phyloP scores from a whole-genome alignment of 1,140 invertebrate species.

The Chironomus tepperi region DNA sequence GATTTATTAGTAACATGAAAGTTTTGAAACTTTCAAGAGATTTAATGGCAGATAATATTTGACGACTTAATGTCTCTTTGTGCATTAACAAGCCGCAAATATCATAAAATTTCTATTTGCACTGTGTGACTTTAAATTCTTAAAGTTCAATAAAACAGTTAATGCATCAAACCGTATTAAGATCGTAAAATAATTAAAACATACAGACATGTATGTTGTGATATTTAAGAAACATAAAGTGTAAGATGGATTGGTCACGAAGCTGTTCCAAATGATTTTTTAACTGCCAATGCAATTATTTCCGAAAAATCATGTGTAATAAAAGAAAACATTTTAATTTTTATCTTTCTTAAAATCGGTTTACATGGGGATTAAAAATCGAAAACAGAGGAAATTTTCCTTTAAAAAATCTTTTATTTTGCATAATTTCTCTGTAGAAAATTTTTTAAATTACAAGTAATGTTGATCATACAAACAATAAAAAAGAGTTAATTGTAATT shows the following conservation, averaged over 20 bases:
- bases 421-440: conserved; percentile 2
- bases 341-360: too few species aligned
- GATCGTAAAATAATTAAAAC: not conserved
- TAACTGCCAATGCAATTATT: not conserved
- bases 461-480: not conserved
- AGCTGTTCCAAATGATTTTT: not conserved
- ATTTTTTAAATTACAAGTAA: not conserved
- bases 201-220: not conserved
- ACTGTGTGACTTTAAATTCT: too few species aligned
- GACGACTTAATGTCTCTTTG: too few species aligned
- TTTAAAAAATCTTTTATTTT: not conserved
- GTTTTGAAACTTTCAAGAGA: too few species aligned
- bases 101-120: too few species aligned
- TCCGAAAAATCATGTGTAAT: not conserved
- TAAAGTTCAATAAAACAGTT: too few species aligned
- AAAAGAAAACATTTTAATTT: not conserved
- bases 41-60: too few species aligned
- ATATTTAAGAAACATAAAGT: not conserved
- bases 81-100: too few species aligned
- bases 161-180: too few species aligned
- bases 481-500: not conserved
- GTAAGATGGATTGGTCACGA: not conserved
- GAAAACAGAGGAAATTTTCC: not conserved
- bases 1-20: too few species aligned
- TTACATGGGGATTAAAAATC: too few species aligned